Evolutionary conservation across 2,113 vertebrate species (phyloP), one percentile per base, ranked within the genome.

Genomic region (Podocnemis expansa): DNA sequence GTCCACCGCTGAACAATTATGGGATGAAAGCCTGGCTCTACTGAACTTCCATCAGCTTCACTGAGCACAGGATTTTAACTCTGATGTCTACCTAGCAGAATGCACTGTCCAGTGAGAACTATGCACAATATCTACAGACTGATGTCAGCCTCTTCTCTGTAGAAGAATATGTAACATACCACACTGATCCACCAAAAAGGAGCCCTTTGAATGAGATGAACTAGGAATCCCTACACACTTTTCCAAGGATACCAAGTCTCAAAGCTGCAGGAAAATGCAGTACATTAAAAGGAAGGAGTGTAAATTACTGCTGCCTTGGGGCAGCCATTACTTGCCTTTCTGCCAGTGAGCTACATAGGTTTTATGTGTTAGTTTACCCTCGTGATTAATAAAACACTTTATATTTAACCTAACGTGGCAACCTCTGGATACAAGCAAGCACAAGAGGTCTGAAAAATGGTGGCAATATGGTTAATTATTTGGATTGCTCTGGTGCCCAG

Each of bases 381-480:
- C 2, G 94, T 82, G 82, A 90, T 93, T 86, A 91, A 91, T 93
- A 87, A 96, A 96, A 95, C 47, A 24, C 89, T 73, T 1, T 11
- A 19, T 88, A 7, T 43, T 80, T 84, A 73, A 54, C 63, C 63
- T 67, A 73, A 58, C 63, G 63, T 73, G 80, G 83, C 90, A 90
- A 6, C 45, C 22, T 83, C 29, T 43, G 41, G n/a, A 31, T 45
- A 80, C 45, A 54, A 73, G 54, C 76, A 45, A 82, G 70, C 1
- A 1, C 55, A 34, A 10, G 1, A 10, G 34, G 80, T 58, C 79
- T 56, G 85, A 78, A 38, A 47, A 75, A 78, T 56, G 49, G 2
- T 1, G 6, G n/a, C 47, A 47, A 41, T 52, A 21, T 8, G 55
- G 82, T 76, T 82, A 41, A 1, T 34, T 29, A 17, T 4, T 3